phyloP scores from a whole-genome alignment of 2,113 vertebrate genomes.

The Parus major region DNA sequence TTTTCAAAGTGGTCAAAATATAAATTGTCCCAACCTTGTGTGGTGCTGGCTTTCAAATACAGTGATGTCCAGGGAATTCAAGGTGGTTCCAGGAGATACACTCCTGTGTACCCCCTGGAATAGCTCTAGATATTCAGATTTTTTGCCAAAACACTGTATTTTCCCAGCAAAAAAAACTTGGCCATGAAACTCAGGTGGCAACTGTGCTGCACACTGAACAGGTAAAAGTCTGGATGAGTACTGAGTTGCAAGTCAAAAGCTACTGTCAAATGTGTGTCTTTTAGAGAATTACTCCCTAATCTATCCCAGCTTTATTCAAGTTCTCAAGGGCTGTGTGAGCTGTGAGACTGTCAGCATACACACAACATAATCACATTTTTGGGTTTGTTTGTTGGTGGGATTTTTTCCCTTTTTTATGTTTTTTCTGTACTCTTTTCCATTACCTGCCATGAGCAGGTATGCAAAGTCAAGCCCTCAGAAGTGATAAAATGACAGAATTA shows the following conservation, averaged over 20 bases:
- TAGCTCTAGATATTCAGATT: neutral
- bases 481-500: neutral
- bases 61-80: neutral
- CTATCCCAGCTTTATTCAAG: neutral
- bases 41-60: neutral
- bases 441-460: neutral
- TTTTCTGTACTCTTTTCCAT: neutral
- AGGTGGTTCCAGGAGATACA: neutral
- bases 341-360: neutral
- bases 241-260: neutral
- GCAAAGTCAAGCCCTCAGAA: neutral
- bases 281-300: neutral
- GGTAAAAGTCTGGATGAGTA: neutral
- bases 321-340: neutral
- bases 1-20: neutral
- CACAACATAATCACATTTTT: neutral
- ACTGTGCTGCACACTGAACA: fast-evolving
- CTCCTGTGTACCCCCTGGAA: neutral
- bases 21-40: neutral
- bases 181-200: neutral
- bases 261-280: neutral
- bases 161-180: neutral
- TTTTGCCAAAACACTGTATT: neutral
- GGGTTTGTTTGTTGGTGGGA: neutral
- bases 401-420: neutral